Conservation (phyloP, 1,140 invertebrate species). For the Drosophila arizonae region DNA sequence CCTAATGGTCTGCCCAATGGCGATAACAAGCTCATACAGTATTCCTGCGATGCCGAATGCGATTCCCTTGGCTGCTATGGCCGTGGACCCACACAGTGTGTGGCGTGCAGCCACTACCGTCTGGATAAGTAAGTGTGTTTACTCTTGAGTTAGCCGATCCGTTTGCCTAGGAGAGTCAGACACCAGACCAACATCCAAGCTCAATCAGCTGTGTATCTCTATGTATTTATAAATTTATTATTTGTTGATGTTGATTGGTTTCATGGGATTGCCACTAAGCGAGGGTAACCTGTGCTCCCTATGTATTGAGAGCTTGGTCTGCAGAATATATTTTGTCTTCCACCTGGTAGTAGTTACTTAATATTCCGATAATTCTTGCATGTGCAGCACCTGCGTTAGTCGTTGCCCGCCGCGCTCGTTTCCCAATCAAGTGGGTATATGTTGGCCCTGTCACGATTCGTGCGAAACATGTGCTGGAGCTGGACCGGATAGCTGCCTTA, state of each 20-base stretch:
- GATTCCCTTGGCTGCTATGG: constrained; percentile 92
- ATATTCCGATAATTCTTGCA: background rate
- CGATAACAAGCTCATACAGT: constrained; percentile 86
- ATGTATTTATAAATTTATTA: too few relatives aligned
- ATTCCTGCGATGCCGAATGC: constrained; percentile 92
- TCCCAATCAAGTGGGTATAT: constrained; percentile 89
- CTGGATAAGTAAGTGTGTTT: constrained; percentile 88
- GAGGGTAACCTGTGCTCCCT: too few relatives aligned
- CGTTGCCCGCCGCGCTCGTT: constrained; percentile 91
- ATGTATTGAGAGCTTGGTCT: too few relatives aligned
- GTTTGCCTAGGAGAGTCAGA: too few relatives aligned
- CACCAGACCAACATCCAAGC: too few relatives aligned
- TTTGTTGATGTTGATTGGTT: too few relatives aligned
- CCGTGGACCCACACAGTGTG: constrained; percentile 90
- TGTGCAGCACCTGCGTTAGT: constrained; percentile 88
- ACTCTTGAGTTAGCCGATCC: too few relatives aligned
- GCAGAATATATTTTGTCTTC: too few relatives aligned
- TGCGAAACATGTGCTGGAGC: constrained; percentile 92
- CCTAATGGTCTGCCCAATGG: constrained; percentile 84
- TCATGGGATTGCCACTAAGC: too few relatives aligned
- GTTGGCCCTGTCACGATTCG: constrained; percentile 92
- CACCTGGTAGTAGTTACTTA: background rate
- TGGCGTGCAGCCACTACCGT: constrained; percentile 90
- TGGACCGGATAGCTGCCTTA: constrained; percentile 91
- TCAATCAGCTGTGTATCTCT: too few relatives aligned